phyloP scores from a whole-genome alignment of 2,797 vertebrate species.

The Pseudochirops cupreus region DNA sequence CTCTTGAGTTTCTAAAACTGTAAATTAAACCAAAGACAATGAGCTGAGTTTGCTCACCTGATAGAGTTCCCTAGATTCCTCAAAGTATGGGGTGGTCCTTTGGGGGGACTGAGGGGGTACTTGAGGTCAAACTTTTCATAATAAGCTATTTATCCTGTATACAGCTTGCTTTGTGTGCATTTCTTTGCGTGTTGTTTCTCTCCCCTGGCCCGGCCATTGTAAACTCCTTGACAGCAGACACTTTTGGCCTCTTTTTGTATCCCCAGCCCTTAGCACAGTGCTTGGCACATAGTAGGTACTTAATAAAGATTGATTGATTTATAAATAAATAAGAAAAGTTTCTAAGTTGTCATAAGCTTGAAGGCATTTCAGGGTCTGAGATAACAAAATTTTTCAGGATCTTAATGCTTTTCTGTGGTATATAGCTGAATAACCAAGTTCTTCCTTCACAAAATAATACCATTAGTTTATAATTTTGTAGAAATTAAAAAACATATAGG shows the following conservation, averaged over 20 bases:
- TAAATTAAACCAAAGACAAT: not conserved
- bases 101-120: not conserved
- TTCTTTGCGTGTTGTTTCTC: not conserved
- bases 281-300: not conserved
- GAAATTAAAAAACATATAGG: constrained; percentile 21
- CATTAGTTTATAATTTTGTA: constrained; percentile 34
- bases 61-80: not conserved
- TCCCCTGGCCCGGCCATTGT: not conserved
- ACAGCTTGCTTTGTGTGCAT: not conserved
- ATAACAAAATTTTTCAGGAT: constrained; percentile 43
- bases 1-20: not conserved
- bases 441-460: constrained; percentile 13
- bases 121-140: not conserved
- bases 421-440: constrained; percentile 6
- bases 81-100: not conserved
- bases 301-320: not conserved
- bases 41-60: not conserved
- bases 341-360: not conserved
- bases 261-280: not conserved
- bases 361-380: constrained; percentile 27
- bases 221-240: not conserved
- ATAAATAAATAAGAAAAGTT: constrained; percentile 24
- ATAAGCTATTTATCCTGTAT: not conserved
- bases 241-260: not conserved
- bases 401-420: not conserved